Percentiles rank a stretch among this genome's conserved stretches.
Evolutionary conservation across 1,140 invertebrate species (phyloP).

Genomic region (Amphibalanus amphitrite): DNA sequence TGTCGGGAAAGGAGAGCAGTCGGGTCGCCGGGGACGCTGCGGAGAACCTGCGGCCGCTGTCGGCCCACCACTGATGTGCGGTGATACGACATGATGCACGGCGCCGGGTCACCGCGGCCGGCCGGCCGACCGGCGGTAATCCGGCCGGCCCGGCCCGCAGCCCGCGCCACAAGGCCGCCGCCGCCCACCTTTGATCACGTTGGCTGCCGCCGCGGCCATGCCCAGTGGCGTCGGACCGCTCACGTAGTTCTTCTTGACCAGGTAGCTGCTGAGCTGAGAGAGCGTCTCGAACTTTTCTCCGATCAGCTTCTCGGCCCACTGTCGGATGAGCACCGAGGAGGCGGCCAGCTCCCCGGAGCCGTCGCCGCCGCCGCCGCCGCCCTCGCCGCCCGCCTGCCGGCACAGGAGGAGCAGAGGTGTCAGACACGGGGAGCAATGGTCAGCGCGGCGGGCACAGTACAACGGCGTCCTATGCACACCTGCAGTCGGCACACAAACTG

Average conservation of each 20-base stretch:
- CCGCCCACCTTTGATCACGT: not conserved
- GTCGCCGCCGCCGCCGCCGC: constrained; percentile 10
- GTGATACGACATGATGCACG: too few species aligned
- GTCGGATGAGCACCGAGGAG: constrained; percentile 40
- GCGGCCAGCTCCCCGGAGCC: constrained; percentile 24
- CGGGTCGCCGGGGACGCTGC: too few species aligned
- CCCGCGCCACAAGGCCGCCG: too few species aligned
- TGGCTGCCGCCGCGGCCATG: not conserved
- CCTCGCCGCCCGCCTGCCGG: not conserved
- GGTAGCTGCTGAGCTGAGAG: constrained; percentile 46
- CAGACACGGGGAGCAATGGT: not conserved
- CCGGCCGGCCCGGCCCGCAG: too few species aligned
- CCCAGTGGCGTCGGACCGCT: not conserved
- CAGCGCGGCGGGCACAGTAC: not conserved
- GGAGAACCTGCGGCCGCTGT: too few species aligned
- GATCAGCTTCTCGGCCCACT: constrained; percentile 52
- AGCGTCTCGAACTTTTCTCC: constrained; percentile 44
- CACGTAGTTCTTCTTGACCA: constrained; percentile 43
- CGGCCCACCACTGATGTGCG: too few species aligned
- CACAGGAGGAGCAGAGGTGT: too few species aligned
- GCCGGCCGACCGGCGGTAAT: too few species aligned
- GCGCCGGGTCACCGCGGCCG: too few species aligned
- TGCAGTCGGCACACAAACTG: too few species aligned
- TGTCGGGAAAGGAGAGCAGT: too few species aligned
- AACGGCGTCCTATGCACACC: too few species aligned